Percentiles rank a stretch among this genome's conserved stretches.
These are phyloP conservation scores for Leptinotarsa tumamoca DNA, from an alignment of 2,888 invertebrate species.

Conservation along the genomic window DNA sequence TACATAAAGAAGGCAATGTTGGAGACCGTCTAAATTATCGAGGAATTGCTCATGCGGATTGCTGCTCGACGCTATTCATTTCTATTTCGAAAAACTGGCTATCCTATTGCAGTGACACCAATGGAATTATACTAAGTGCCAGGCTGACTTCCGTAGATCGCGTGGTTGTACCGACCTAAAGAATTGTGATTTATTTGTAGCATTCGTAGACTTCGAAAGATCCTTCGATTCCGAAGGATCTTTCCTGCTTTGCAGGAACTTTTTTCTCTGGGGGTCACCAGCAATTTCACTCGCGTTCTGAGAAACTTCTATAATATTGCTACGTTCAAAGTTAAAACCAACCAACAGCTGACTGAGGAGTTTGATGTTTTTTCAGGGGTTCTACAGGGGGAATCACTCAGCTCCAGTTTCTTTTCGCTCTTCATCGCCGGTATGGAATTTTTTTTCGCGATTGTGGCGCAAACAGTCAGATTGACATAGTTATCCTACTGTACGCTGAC, in stretches of 20 bases:
- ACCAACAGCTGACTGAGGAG: not conserved
- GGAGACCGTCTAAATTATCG: slow-evolving; percentile 6
- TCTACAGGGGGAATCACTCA: slow-evolving; percentile 4
- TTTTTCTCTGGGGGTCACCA: too few species aligned
- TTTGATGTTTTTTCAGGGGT: not conserved
- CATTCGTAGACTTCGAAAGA: not conserved
- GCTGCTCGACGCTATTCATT: too few species aligned
- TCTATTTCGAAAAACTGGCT: too few species aligned
- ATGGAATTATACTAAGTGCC: not conserved
- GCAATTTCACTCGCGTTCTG: too few species aligned
- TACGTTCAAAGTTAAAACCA: not conserved
- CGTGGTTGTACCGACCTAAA: not conserved
- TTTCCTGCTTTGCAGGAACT: not conserved
- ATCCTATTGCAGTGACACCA: not conserved
- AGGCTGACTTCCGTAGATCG: not conserved
- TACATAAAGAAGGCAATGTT: not conserved
- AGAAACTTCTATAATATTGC: too few species aligned
- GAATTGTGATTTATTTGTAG: not conserved
- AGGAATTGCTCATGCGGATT: too few species aligned
- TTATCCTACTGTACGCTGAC: not conserved
- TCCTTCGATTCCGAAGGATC: not conserved
- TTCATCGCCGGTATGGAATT: not conserved
- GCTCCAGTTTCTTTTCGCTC: not conserved
- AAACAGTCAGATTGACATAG: not conserved
- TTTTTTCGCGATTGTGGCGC: not conserved